Conservation (phyloP, 2,888 invertebrate genomes). For the Pilophorus perplexus region DNA sequence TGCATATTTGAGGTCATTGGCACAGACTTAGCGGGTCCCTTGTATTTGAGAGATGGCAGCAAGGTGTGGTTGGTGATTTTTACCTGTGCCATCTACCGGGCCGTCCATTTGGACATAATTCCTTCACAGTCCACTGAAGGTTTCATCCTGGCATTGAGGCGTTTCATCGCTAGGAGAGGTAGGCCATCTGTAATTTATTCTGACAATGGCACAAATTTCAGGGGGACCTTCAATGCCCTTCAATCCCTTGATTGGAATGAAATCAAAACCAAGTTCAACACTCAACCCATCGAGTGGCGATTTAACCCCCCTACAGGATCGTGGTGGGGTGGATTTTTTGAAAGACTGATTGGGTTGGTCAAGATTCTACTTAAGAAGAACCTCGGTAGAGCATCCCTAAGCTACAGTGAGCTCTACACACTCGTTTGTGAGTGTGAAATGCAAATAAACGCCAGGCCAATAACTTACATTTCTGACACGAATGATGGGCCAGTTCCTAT, state of each 20-base stretch:
- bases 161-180: conserved; percentile 51
- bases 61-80: conserved; percentile 51
- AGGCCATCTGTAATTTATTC: conserved; percentile 50
- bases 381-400: conserved; percentile 31
- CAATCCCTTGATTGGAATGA: conserved; percentile 56
- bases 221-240: conserved; percentile 52
- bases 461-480: conserved; percentile 1
- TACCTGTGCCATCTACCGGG: conserved; percentile 52
- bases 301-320: conserved; percentile 49
- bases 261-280: conserved; percentile 44
- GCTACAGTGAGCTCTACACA: conserved; percentile 32
- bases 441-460: neutral
- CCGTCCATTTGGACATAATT: conserved; percentile 52
- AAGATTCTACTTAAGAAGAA: conserved; percentile 38
- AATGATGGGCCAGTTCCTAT: neutral
- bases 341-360: conserved; percentile 35
- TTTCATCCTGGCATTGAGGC: conserved; percentile 50
- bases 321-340: conserved; percentile 54
- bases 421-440: conserved; percentile 41
- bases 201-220: conserved; percentile 53
- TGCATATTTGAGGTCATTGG: conserved; percentile 50
- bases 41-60: conserved; percentile 48
- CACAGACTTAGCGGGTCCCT: conserved; percentile 52
- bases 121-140: conserved; percentile 49
- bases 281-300: conserved; percentile 48